Base-by-base conservation (phyloP, 2,888 invertebrate species). In the Amorpha juglandis region DNA sequence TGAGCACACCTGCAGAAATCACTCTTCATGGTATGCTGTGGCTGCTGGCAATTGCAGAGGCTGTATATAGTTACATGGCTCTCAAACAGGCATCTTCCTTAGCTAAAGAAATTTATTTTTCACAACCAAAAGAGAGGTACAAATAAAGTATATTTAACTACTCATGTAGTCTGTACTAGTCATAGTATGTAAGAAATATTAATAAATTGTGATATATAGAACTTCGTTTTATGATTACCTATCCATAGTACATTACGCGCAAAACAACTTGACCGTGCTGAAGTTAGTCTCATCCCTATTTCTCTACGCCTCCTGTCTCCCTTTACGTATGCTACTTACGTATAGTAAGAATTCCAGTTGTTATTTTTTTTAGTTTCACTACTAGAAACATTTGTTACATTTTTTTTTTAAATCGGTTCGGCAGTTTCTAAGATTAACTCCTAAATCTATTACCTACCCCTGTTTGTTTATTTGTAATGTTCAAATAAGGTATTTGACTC, bases 41-140 rank as follows among this genome's bases (percentile, higher is more conserved):
- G 78, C 65, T 89, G 7, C 83, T 96, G 68, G 86, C 96, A 12
- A 55, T 94, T 1, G 77, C 92, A 35, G 95, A 97, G 91, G 90
- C 96, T 62, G 72, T 95, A 38, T 91, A 94, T 62, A 95, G 97
- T 53, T 97, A 95, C 76, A 82, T 95, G 63, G 96, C 96, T 52
- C 92, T 98, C 48, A 95, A 95, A 81, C 90, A 93, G 69, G 96
- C 96, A 68, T 96, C 97, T 0, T 92, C 94, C 66, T 76, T 86
- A 63, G 93, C 92, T 47, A 91, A 92, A 78, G 86, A 80, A 73
- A 78, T 91, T 68, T 93, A 92, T 77, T 84, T 91, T 62, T 82
- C 84, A 63, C 78, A 82, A 66, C 69, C 76, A 66, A 80, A 16
- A 6, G 58, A 64, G 27, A 45, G n/a, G 63, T 50, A 33, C 19